phyloP scores from a whole-genome alignment of 2,113 vertebrate species.

The Dipodomys ordii region DNA sequence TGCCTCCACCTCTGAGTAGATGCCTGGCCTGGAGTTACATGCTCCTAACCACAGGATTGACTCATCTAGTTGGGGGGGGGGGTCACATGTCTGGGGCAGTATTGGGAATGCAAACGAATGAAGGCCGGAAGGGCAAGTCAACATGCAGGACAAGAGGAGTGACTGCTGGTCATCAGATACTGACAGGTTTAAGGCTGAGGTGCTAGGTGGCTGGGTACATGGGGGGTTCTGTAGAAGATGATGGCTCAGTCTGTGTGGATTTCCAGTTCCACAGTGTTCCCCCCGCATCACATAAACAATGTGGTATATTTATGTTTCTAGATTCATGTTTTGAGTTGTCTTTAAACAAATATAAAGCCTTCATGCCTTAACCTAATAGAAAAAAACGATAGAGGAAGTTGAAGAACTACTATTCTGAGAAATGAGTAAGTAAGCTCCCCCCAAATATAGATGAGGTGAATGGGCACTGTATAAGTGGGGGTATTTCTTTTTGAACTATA shows the following conservation, averaged over 20 bases:
- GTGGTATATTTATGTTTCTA: background rate
- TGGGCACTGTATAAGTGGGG: background rate
- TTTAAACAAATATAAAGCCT: background rate
- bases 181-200: background rate
- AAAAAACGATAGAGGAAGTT: background rate
- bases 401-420: background rate
- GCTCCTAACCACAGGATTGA: background rate
- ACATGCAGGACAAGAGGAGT: background rate
- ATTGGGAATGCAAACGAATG: background rate
- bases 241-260: background rate
- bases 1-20: background rate
- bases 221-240: background rate
- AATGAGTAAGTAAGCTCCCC: background rate
- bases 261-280: background rate
- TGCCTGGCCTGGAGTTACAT: background rate
- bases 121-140: background rate
- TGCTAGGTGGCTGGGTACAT: background rate
- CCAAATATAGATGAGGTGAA: background rate
- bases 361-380: background rate
- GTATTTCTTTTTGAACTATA: background rate
- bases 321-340: constrained; percentile 6
- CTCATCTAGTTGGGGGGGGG: background rate
- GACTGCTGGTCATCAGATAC: too few species aligned
- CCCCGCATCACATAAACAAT: too few species aligned
- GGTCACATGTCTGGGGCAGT: too few species aligned